Evolutionary conservation across 2,113 vertebrate species (phyloP).

Genomic region (Cettia cetti): DNA sequence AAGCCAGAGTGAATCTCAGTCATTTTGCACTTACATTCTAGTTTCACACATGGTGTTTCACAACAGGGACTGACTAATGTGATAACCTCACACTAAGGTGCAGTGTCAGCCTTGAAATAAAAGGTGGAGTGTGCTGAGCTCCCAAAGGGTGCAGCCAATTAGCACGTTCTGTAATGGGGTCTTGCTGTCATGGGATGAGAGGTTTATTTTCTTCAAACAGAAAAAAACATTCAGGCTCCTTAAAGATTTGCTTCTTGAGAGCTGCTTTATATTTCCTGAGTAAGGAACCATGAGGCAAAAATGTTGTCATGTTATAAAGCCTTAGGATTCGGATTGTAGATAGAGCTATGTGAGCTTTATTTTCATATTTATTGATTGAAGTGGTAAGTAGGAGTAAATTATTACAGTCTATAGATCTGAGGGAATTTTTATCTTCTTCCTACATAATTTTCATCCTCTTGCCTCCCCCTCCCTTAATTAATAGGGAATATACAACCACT

Average conservation of each 20-base stretch:
- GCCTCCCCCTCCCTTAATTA: not conserved
- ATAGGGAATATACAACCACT: not conserved
- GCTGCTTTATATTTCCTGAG: not conserved
- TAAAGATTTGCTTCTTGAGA: not conserved
- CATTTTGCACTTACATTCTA: not conserved
- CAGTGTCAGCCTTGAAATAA: not conserved
- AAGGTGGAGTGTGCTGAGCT: not conserved
- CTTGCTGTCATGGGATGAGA: not conserved
- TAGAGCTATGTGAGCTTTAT: not conserved
- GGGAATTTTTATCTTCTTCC: not conserved
- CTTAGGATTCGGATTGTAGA: not conserved
- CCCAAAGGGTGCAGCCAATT: not conserved
- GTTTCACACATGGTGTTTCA: not conserved
- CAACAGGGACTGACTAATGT: not conserved
- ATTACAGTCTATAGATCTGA: not conserved
- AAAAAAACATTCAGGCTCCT: not conserved
- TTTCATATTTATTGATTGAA: not conserved
- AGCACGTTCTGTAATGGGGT: not conserved
- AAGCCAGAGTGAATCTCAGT: not conserved
- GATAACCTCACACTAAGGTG: not conserved
- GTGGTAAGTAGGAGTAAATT: not conserved
- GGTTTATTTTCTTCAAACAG: not conserved
- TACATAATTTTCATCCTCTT: not conserved
- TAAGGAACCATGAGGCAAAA: not conserved
- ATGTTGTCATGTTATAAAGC: not conserved